Base-by-base conservation (phyloP, 2,888 invertebrate species). In the Drosophila nigricruria region DNA sequence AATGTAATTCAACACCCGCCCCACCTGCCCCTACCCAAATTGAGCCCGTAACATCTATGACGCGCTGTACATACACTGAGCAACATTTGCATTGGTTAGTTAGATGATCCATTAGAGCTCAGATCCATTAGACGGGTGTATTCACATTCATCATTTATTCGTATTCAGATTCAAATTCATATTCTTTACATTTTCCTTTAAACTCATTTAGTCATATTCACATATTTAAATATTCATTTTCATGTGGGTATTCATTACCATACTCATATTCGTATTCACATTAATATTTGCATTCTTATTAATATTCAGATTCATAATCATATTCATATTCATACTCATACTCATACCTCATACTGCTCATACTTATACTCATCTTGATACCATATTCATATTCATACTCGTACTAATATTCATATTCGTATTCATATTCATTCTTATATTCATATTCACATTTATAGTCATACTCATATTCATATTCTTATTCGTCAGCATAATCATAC, bases 61-160 rank as follows among this genome's bases (percentile, higher is more conserved):
- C 66, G 79, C 59, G 79, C 59, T 62, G 62, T 42, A 47, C 67
- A 79, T 73, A 70, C 74, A 63, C 70, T 74, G 50, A 62, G 59
- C 40, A 60, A 59, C 43, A 62, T 73, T 63, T 59, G 59, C 72
- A 62, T 71, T 52, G 45, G 42, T 38, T 70, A 56, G 36, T 59
- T 53, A 64, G 34, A 9, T 45, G 36, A 59, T 23, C 25, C 12
- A 45, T 18, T n/a, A 36, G 27, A 53, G n/a, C 18, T 18, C 12
- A 49, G 1, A 30, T 18, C 14, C 20, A 32, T 20, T 32, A 12
- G 12, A 30, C 30, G 47, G 30, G 12, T 32, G 47, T 32, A 49
- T 27, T 27, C 25, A 25, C 9, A 25, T 45, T n/a, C n/a, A 27
- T 8, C 45, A 47, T 3, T 25, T 6, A 27, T 30, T 49, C 49